Percentiles rank a stretch among this genome's conserved stretches.
These are phyloP conservation scores for Calliopsis andreniformis DNA, from an alignment of 1,140 invertebrate species.

Conservation along the genomic window DNA sequence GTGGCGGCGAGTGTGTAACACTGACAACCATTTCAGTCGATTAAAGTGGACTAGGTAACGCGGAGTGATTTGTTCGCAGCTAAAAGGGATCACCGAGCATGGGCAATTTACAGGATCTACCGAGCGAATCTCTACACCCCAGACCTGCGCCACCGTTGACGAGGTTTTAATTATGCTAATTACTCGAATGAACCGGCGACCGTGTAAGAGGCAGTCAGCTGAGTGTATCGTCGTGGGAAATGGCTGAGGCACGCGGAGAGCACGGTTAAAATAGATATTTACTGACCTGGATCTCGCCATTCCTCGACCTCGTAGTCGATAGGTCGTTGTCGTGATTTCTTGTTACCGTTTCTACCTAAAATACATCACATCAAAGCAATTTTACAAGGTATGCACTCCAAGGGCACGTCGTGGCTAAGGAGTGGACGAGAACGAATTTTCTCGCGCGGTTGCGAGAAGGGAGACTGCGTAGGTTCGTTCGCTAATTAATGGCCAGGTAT, in stretches of 20 bases:
- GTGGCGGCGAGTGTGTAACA: conserved; percentile 33
- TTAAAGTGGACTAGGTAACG: conserved; percentile 55
- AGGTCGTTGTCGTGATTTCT: conserved; percentile 74
- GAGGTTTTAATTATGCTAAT: conserved; percentile 72
- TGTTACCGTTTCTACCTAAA: conserved; percentile 75
- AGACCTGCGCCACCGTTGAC: conserved; percentile 51
- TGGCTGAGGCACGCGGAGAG: conserved; percentile 40
- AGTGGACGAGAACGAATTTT: conserved; percentile 16
- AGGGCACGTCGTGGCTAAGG: conserved; percentile 9
- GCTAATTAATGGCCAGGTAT: conserved; percentile 34
- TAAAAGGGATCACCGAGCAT: conserved; percentile 62
- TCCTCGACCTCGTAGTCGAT: conserved; percentile 84
- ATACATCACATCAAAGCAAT: conserved; percentile 65
- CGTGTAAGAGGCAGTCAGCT: conserved; percentile 41
- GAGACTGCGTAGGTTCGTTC: neutral
- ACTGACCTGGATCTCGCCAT: conserved; percentile 83
- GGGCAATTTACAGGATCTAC: conserved; percentile 60
- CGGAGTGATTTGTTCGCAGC: conserved; percentile 56
- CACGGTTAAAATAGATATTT: conserved; percentile 65
- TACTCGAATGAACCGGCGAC: conserved; percentile 54
- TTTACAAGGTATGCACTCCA: conserved; percentile 47
- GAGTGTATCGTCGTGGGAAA: conserved; percentile 64
- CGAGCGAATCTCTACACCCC: conserved; percentile 33
- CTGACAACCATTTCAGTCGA: conserved; percentile 48
- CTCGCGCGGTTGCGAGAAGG: conserved; percentile 4